These are phyloP conservation scores for Orthosia incerta DNA, from an alignment of 2,888 invertebrate genomes.

Conservation along the genomic window DNA sequence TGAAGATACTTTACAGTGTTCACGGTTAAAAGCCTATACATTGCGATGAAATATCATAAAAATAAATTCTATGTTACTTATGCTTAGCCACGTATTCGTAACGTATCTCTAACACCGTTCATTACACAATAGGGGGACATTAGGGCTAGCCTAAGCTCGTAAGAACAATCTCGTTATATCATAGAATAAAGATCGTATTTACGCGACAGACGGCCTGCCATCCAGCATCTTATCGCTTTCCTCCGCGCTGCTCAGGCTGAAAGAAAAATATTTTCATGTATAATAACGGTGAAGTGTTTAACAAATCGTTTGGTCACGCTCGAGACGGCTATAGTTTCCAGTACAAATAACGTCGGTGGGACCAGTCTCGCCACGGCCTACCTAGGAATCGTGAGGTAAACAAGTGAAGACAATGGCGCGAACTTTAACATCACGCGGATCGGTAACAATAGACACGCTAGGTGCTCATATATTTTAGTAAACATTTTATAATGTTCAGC, in stretches of 20 bases:
- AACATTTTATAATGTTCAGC: conserved; percentile 43
- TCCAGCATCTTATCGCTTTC: conserved; percentile 95
- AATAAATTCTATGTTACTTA: conserved; percentile 81
- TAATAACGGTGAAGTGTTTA: conserved; percentile 43
- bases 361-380: conserved; percentile 38
- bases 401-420: conserved; percentile 75
- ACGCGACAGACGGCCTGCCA: conserved; percentile 93
- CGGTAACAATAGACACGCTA: conserved; percentile 68
- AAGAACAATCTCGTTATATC: conserved; percentile 65
- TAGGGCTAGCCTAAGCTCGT: conserved; percentile 77
- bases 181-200: conserved; percentile 66
- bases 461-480: conserved; percentile 56
- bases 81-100: conserved; percentile 67
- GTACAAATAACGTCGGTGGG: conserved; percentile 31
- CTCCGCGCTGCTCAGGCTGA: conserved; percentile 92
- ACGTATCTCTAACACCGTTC: conserved; percentile 73
- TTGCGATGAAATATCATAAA: conserved; percentile 74
- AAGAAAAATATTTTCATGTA: conserved; percentile 66
- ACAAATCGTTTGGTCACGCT: conserved; percentile 49
- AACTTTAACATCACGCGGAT: conserved; percentile 62
- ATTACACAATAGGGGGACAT: conserved; percentile 74
- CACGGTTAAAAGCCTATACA: conserved; percentile 50
- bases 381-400: conserved; percentile 71
- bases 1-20: conserved; percentile 66
- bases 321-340: conserved; percentile 23